Evolutionary conservation across 2,113 vertebrate species (phyloP).

Genomic region (Megaceryle maxima): DNA sequence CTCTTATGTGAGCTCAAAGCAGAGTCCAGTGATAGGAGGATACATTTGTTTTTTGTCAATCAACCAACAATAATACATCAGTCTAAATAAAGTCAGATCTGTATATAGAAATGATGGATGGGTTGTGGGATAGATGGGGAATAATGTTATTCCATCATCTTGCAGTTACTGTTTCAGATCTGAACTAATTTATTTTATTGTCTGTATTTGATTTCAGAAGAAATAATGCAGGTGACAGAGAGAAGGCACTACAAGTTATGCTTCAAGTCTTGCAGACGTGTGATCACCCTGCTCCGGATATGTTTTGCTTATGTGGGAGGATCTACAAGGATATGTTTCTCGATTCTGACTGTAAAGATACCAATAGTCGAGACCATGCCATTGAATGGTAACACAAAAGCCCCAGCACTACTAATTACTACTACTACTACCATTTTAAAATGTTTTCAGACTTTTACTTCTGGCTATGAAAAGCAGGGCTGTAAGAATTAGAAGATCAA

Average conservation of each 20-base stretch:
- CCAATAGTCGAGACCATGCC: constrained; percentile 84
- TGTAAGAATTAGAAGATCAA: background rate
- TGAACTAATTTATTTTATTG: background rate
- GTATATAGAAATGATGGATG: background rate
- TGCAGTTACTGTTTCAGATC: background rate
- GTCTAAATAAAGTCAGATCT: background rate
- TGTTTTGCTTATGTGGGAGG: constrained; percentile 95
- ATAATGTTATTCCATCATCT: background rate
- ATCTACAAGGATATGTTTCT: constrained; percentile 98
- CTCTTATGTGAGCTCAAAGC: background rate
- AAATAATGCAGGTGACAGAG: constrained; percentile 86
- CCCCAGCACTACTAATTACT: background rate
- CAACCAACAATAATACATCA: background rate
- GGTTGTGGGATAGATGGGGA: background rate
- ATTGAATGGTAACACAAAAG: constrained; percentile 85
- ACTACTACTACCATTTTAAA: background rate
- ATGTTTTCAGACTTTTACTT: background rate
- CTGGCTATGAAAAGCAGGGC: background rate
- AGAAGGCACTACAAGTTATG: constrained; percentile 89
- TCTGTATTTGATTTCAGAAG: constrained; percentile 76
- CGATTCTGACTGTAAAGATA: constrained; percentile 91
- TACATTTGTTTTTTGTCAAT: background rate
- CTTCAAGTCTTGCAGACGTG: constrained; percentile 88
- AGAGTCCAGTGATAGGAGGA: background rate
- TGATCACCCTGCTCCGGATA: constrained; percentile 89